Evolutionary conservation across 2,888 invertebrate species (phyloP).

Genomic region (Athripsodes cinereus): DNA sequence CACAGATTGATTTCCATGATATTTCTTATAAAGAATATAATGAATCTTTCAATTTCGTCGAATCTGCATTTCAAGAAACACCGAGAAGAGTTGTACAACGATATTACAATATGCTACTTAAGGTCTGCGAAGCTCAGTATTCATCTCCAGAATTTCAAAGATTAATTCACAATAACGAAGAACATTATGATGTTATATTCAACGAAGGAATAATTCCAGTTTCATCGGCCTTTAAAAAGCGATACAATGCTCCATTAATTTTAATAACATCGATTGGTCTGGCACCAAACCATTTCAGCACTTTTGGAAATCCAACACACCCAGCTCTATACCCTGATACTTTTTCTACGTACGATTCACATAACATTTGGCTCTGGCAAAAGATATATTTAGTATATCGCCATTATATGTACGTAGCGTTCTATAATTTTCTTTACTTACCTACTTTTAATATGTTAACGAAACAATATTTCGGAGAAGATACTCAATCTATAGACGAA

Average conservation of each 20-base stretch:
- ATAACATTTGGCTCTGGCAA: constrained; percentile 40
- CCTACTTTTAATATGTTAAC: constrained; percentile 26
- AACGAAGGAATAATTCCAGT: constrained; percentile 50
- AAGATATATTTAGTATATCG: constrained; percentile 26
- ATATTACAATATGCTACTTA: not conserved
- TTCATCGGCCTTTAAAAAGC: constrained; percentile 47
- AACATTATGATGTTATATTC: constrained; percentile 51
- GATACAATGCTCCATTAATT: constrained; percentile 50
- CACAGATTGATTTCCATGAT: constrained; percentile 35
- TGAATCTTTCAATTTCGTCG: constrained; percentile 18
- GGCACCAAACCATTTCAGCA: constrained; percentile 43
- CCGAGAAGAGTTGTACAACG: not conserved
- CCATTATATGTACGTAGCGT: not conserved
- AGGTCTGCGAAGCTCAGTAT: constrained; percentile 29
- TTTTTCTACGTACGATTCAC: constrained; percentile 38
- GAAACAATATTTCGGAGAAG: constrained; percentile 29
- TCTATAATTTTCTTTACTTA: constrained; percentile 10
- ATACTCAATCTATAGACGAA: constrained; percentile 36
- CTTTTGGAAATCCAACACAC: constrained; percentile 49
- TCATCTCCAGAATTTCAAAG: constrained; percentile 30
- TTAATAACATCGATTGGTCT: constrained; percentile 47
- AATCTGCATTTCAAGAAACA: not conserved
- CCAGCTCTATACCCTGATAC: constrained; percentile 48
- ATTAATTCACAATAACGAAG: constrained; percentile 34
- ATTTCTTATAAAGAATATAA: constrained; percentile 33